These are phyloP conservation scores for Hoplostethus atlanticus DNA, from an alignment of 2,797 vertebrate genomes.

Conservation along the genomic window DNA sequence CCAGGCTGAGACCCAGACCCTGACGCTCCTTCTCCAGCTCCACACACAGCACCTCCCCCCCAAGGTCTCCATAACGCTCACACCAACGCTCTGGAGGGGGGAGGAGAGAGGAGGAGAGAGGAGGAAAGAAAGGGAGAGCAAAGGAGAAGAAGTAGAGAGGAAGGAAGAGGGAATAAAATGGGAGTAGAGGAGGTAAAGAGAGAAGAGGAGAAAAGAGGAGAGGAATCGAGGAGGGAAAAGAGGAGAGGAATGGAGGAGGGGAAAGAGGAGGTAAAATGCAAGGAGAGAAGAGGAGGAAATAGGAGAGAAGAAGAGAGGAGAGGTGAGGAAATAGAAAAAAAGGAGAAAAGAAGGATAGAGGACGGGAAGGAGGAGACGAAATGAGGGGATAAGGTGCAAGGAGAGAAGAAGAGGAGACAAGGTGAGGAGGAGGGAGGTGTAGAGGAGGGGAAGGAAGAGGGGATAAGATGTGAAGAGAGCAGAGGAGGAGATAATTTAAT, in stretches of 20 bases:
- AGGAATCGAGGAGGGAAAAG: neutral
- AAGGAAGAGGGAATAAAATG: neutral
- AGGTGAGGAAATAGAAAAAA: neutral
- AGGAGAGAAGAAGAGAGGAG: neutral
- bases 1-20: slow-evolving; percentile 94
- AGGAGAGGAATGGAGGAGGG: neutral
- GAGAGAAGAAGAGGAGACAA: neutral
- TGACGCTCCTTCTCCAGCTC: slow-evolving; percentile 95
- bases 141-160: neutral
- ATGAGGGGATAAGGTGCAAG: neutral
- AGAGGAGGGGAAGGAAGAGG: neutral
- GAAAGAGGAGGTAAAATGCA: too few species aligned
- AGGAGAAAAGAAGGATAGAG: neutral
- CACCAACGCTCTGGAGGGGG: slow-evolving; percentile 89
- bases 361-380: neutral
- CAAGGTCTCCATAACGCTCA: slow-evolving; percentile 93
- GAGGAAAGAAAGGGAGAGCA: neutral
- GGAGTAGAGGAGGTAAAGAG: too few species aligned
- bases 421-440: too few species aligned
- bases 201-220: neutral
- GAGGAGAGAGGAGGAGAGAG: neutral
- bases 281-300: neutral
- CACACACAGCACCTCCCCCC: slow-evolving; percentile 91
- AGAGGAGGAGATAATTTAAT: slow-evolving; percentile 1
- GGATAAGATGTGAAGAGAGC: neutral